Conservation (phyloP, 2,797 vertebrate species). For the Sebastes taczanowskii region DNA sequence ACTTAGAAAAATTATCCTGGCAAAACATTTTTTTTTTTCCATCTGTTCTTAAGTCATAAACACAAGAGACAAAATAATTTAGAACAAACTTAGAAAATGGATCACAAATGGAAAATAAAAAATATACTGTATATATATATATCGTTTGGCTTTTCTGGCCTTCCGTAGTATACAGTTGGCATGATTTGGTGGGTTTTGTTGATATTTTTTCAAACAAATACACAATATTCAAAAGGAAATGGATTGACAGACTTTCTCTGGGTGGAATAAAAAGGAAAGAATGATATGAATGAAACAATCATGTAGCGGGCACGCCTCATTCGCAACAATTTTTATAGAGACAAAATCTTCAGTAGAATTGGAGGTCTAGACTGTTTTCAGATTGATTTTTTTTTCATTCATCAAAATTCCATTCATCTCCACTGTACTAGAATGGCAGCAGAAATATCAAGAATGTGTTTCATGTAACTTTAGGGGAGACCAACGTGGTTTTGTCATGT, state of each 20-base stretch:
- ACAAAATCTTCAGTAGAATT: too few relatives aligned
- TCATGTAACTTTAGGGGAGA: background rate
- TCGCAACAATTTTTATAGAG: too few relatives aligned
- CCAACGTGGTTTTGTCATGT: background rate
- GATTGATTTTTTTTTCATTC: background rate
- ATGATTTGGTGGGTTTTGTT: background rate
- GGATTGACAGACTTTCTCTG: background rate
- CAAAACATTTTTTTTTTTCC: background rate
- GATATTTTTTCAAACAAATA: background rate
- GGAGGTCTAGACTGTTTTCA: background rate
- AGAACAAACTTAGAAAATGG: too few relatives aligned
- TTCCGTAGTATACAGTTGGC: background rate
- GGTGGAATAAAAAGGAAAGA: background rate
- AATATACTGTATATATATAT: too few relatives aligned
- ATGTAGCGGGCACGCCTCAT: background rate
- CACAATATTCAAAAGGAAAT: background rate
- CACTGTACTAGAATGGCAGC: background rate
- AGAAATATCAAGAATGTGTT: background rate
- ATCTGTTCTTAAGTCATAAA: too few relatives aligned
- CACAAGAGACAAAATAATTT: too few relatives aligned
- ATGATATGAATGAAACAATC: background rate
- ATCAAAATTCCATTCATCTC: background rate
- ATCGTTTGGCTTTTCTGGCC: too few relatives aligned
- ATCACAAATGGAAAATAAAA: too few relatives aligned
- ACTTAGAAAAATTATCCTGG: too few relatives aligned